A percentile compares a stretch with the other conserved stretches of the same genome.
phyloP scores from a whole-genome alignment of 2,888 invertebrate genomes.

The Stenotaenia linearis region DNA sequence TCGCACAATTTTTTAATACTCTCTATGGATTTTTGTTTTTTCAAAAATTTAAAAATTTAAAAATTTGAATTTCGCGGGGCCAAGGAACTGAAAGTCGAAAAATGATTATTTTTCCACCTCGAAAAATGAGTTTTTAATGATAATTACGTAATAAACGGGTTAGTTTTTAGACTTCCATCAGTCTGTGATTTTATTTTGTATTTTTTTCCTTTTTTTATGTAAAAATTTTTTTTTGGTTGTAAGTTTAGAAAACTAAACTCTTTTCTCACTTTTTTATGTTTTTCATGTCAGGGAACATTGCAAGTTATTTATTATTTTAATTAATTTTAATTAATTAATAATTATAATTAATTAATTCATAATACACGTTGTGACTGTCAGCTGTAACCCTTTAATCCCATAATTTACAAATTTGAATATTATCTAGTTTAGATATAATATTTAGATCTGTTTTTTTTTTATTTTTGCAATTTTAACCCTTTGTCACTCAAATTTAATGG shows the following conservation, averaged over 20 bases:
- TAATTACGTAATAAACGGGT: not conserved
- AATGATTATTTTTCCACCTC: slow-evolving; percentile 1
- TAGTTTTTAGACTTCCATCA: not conserved
- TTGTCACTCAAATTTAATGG: not conserved
- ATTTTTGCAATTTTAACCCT: not conserved
- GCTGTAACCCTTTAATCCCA: not conserved
- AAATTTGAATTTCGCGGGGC: not conserved
- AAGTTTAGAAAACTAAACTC: too few relatives aligned
- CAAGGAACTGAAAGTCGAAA: not conserved
- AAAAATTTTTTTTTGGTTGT: too few relatives aligned
- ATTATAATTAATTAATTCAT: not conserved
- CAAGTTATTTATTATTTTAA: not conserved
- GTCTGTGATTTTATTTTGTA: slow-evolving; percentile 3
- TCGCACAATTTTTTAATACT: not conserved
- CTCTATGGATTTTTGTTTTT: not conserved
- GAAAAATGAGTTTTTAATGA: not conserved
- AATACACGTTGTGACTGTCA: not conserved
- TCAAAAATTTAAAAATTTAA: not conserved
- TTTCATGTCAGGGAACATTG: not conserved
- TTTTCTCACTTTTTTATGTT: too few relatives aligned
- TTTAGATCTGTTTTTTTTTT: not conserved
- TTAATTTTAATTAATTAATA: not conserved
- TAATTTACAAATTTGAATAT: not conserved
- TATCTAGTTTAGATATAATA: not conserved
- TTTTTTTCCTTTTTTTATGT: not conserved